Conservation (phyloP, 1,140 invertebrate species). For the Caenorhabditis inopinata region DNA sequence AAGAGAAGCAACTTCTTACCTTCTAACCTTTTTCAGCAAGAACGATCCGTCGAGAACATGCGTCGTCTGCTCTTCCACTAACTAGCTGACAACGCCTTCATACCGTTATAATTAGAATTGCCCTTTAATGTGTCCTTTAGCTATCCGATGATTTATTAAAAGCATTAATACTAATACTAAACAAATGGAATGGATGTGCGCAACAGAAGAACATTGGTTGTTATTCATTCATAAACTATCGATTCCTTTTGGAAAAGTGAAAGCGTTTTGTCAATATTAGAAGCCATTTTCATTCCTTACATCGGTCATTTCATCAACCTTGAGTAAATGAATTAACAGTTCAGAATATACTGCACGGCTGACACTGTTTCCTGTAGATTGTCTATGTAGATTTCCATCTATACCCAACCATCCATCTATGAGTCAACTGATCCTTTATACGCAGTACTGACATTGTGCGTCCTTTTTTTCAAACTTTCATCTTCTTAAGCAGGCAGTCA, state of each 20-base stretch:
- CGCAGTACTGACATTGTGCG: too few species aligned
- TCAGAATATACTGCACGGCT: not conserved
- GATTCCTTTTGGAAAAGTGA: conserved; percentile 10
- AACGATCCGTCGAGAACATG: conserved; percentile 54
- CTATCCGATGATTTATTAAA: not conserved
- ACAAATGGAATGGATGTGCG: not conserved
- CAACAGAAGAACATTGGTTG: not conserved
- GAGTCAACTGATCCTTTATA: too few species aligned
- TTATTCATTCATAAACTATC: not conserved
- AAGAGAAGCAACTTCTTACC: not conserved
- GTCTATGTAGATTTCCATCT: not conserved
- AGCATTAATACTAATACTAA: not conserved
- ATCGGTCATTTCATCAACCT: not conserved
- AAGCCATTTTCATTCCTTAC: not conserved
- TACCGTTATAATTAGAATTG: not conserved
- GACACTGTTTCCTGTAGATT: not conserved
- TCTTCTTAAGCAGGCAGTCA: too few species aligned
- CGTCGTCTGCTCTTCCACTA: conserved; percentile 61
- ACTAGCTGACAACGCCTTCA: not conserved
- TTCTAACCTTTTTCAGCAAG: conserved; percentile 48
- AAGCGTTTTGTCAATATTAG: not conserved
- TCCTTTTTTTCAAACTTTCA: too few species aligned
- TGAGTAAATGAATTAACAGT: not conserved
- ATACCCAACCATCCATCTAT: too few species aligned
- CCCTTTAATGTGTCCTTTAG: not conserved